phyloP scores from a whole-genome alignment of 2,888 invertebrate species.

The Orgyia antiqua region DNA sequence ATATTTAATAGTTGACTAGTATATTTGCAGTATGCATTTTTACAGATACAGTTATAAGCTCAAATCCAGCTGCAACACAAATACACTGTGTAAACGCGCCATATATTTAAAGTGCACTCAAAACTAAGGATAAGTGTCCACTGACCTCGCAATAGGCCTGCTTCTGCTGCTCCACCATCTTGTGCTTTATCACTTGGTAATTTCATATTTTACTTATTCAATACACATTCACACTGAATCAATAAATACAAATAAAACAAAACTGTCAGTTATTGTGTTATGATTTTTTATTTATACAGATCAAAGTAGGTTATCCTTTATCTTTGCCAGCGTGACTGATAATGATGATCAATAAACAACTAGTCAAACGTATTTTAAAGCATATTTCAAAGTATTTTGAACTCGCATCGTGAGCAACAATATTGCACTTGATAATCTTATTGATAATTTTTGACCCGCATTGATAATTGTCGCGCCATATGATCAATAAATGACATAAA shows the following conservation, averaged over 20 bases:
- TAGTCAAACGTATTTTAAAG: conserved; percentile 16
- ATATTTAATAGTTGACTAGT: too few relatives aligned
- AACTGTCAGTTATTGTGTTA: conserved; percentile 40
- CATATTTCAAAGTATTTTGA: conserved; percentile 18
- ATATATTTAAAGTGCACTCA: too few relatives aligned
- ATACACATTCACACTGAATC: conserved; percentile 12
- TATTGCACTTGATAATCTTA: background rate
- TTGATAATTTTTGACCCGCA: background rate
- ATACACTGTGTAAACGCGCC: too few relatives aligned
- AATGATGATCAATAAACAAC: conserved; percentile 28
- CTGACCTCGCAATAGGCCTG: conserved; percentile 45
- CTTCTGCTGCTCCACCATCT: conserved; percentile 61
- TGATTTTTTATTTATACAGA: conserved; percentile 60
- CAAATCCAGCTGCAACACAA: too few relatives aligned
- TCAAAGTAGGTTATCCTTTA: conserved; percentile 70
- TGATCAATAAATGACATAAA: too few relatives aligned
- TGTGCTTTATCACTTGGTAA: conserved; percentile 60
- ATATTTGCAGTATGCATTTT: too few relatives aligned
- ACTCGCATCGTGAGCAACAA: conserved; percentile 5
- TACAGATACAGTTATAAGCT: too few relatives aligned
- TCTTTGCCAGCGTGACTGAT: conserved; percentile 62
- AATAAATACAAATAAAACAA: conserved; percentile 29
- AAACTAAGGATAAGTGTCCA: too few relatives aligned
- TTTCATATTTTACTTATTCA: conserved; percentile 38
- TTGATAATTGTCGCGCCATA: too few relatives aligned